A percentile compares a stretch with the other conserved stretches of the same genome.
phyloP scores from a whole-genome alignment of 2,113 vertebrate genomes.

The Pogona vitticeps region DNA sequence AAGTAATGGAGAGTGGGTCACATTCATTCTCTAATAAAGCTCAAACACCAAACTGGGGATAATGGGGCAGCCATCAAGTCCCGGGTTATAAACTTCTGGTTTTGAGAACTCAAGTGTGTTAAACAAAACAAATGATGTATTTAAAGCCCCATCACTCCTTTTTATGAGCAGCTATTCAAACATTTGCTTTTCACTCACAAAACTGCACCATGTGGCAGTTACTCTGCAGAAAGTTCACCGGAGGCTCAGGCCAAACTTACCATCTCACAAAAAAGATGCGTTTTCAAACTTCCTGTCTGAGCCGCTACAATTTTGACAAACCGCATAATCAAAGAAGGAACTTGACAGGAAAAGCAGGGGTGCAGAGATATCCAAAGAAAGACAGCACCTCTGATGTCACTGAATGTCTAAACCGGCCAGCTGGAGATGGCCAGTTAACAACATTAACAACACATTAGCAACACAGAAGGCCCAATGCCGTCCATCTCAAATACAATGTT shows the following conservation, averaged over 20 bases:
- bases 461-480: not conserved
- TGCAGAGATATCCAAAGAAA: not conserved
- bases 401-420: not conserved
- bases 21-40: slow-evolving; percentile 39
- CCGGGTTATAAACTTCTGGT: slow-evolving; percentile 11
- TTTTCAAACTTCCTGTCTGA: not conserved
- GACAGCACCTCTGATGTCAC: no score
- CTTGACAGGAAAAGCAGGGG: not conserved
- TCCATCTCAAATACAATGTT: not conserved
- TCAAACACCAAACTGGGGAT: slow-evolving; percentile 27
- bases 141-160: not conserved
- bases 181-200: not conserved
- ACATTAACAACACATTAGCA: no score
- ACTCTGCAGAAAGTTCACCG: not conserved
- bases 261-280: not conserved
- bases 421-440: not conserved
- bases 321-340: not conserved
- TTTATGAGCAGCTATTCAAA: not conserved
- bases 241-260: not conserved
- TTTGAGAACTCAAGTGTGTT: slow-evolving; percentile 9
- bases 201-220: not conserved
- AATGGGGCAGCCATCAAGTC: not conserved
- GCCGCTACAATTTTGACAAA: not conserved
- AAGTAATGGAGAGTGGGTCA: not conserved
- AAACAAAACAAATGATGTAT: slow-evolving; percentile 20